These are phyloP conservation scores for Balaeniceps rex DNA, from an alignment of 2,113 vertebrate species.

Conservation along the genomic window DNA sequence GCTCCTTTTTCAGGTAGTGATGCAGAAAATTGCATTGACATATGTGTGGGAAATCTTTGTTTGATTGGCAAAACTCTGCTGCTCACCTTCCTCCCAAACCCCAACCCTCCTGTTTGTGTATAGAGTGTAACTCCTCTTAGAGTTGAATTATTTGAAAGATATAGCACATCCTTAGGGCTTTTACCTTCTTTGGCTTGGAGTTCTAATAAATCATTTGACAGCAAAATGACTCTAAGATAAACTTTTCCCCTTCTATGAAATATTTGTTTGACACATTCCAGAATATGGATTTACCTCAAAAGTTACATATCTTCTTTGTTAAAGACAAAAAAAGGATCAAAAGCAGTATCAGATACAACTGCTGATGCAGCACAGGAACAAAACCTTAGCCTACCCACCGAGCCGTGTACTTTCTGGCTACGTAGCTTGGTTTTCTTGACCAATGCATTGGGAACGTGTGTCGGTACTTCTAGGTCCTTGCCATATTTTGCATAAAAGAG, in stretches of 20 bases:
- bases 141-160: neutral
- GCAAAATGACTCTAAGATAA: neutral
- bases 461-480: neutral
- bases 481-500: neutral
- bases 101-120: neutral
- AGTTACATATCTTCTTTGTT: neutral
- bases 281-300: neutral
- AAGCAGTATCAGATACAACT: neutral
- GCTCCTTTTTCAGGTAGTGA: neutral
- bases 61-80: neutral
- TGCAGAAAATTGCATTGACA: neutral
- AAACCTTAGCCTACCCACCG: neutral
- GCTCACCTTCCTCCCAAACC: neutral
- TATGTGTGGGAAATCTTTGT: neutral
- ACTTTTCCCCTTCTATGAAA: neutral
- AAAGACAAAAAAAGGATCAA: neutral
- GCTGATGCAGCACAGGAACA: neutral
- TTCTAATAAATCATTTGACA: slow-evolving; percentile 1
- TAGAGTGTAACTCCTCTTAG: neutral
- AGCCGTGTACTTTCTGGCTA: neutral
- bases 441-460: neutral
- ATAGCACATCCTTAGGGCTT: neutral
- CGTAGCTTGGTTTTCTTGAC: neutral
- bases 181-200: neutral
- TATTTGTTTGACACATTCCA: neutral